Base-by-base conservation (phyloP, 2,888 invertebrate genomes). In the Dinocampus coccinellae region DNA sequence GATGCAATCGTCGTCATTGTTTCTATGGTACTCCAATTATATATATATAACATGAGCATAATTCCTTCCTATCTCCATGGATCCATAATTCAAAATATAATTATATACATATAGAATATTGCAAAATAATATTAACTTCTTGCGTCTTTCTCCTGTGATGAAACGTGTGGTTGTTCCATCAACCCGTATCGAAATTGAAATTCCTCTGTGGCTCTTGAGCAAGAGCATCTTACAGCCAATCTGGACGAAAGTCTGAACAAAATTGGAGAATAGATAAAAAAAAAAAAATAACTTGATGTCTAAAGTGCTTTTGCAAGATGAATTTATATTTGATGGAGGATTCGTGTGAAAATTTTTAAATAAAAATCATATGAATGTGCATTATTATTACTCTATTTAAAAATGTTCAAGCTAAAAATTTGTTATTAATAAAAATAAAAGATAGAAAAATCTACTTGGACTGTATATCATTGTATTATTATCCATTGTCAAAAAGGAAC, bases 151-250 rank as follows among this genome's bases (percentile, higher is more conserved):
- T 42, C 6, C 3, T 3, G 42, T n/a, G 11, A 16, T 10, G 36
- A 63, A 57, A 58, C 60, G 72, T 72, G 76, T 55, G 76, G 73
- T 75, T 76, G 29, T 3, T 4, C 60, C 63, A 65, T 66, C 42
- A 26, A 26, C 33, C 68, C 55, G 70, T 74, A 76, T 75, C 73
- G 76, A 75, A 76, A 76, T 75, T 75, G 73, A 68, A 76, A 76
- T 76, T 76, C 74, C 73, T 73, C 61, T 42, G 68, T 66, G 73
- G 66, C 67, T 42, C 47, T 69, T 42, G 53, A 16, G 57, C 39
- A 33, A 29, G 29, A 55, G 66, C 33, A 34, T 34, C 42, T 47
- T 11, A 22, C n/a, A 26, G 26, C 24, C 7, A 16, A 24, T 47
- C 52, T 9, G 16, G 13, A n/a, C 36, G 16, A 39, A 61, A 73